phyloP scores from a whole-genome alignment of 2,888 invertebrate genomes.

The Acanthococcus lagerstroemiae region DNA sequence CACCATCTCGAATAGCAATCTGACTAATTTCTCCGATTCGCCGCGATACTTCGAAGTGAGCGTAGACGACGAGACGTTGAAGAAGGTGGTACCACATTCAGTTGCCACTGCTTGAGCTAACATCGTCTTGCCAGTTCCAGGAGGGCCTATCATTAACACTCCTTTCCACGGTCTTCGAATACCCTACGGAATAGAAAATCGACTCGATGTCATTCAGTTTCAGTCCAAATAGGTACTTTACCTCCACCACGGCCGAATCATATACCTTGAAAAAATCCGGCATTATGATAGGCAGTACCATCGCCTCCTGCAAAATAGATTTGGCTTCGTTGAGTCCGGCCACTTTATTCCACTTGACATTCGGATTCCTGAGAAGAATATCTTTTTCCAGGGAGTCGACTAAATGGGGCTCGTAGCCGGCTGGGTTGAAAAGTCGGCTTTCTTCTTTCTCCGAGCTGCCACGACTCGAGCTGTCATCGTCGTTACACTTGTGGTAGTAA shows the following conservation, averaged over 20 bases:
- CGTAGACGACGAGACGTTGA: constrained; percentile 77
- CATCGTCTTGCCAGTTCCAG: constrained; percentile 71
- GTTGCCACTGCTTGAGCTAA: constrained; percentile 80
- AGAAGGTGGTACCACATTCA: constrained; percentile 78
- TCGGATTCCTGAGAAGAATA: constrained; percentile 69
- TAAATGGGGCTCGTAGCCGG: constrained; percentile 52
- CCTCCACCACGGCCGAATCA: too few species aligned
- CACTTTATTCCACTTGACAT: constrained; percentile 70
- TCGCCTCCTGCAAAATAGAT: constrained; percentile 70
- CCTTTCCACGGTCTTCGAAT: constrained; percentile 76
- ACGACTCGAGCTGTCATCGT: constrained; percentile 5
- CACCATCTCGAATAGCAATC: constrained; percentile 78
- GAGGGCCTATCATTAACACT: constrained; percentile 55
- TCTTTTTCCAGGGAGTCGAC: constrained; percentile 76
- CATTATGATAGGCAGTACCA: constrained; percentile 75
- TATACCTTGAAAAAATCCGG: constrained; percentile 74
- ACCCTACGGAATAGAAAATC: constrained; percentile 44
- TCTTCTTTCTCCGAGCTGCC: constrained; percentile 25
- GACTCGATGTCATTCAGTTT: background rate
- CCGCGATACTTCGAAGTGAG: constrained; percentile 83
- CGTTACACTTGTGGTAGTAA: constrained; percentile 1
- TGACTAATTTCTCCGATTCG: constrained; percentile 79
- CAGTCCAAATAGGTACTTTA: background rate
- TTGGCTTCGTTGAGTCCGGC: constrained; percentile 65
- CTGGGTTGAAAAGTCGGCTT: constrained; percentile 10